Percentiles rank a stretch among this genome's conserved stretches.
These are phyloP conservation scores for Heliocidaris tuberculata DNA, from an alignment of 35 echinoderm and acorn worm genomes.

Conservation along the genomic window DNA sequence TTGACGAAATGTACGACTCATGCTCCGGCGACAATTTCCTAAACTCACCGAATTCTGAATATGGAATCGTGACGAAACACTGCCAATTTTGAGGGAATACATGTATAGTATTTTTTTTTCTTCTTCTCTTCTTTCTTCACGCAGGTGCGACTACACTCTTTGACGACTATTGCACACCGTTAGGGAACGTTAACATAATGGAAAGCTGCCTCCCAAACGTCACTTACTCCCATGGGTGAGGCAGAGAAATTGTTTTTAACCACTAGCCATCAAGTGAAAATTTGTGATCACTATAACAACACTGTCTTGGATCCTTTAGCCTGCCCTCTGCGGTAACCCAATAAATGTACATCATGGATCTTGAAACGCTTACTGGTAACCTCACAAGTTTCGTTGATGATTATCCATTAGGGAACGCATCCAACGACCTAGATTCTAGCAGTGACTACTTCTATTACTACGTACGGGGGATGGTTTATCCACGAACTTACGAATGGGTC, in stretches of 20 bases:
- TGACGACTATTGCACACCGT: not conserved
- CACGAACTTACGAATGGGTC: slow-evolving; percentile 72
- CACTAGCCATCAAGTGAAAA: not conserved
- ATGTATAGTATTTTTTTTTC: no score
- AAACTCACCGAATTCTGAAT: no score
- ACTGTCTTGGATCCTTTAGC: not conserved
- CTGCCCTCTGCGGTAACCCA: not conserved
- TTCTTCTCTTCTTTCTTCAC: no score
- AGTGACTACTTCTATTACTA: slow-evolving; percentile 28
- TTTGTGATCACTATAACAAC: no score
- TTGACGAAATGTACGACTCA: no score
- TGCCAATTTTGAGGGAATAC: no score
- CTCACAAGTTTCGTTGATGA: not conserved
- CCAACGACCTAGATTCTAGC: not conserved
- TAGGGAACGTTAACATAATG: not conserved
- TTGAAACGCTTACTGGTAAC: not conserved
- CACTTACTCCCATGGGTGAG: not conserved
- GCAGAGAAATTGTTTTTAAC: not conserved
- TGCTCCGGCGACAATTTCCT: no score
- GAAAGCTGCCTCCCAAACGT: not conserved
- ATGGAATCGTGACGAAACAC: no score
- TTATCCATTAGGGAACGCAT: not conserved
- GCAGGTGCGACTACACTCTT: not conserved
- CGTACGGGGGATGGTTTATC: slow-evolving; percentile 28
- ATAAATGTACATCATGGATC: not conserved